These are phyloP conservation scores for Teleopsis dalmanni DNA, from an alignment of 1,140 invertebrate genomes.

Conservation along the genomic window DNA sequence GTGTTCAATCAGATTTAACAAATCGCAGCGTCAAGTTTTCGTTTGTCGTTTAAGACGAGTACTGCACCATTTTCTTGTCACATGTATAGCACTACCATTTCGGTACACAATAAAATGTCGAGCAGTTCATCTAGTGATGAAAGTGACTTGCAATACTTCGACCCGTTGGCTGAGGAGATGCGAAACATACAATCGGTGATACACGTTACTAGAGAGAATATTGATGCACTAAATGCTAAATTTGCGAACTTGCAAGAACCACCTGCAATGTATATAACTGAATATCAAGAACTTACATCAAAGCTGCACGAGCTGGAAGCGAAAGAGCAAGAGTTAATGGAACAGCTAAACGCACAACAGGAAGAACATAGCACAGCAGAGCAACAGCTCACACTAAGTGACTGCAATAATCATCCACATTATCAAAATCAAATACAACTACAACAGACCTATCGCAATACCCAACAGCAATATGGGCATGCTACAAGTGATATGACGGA, in stretches of 20 bases:
- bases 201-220: conserved; percentile 81
- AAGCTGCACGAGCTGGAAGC: conserved; percentile 84
- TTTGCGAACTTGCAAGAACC: conserved; percentile 55
- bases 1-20: too few species aligned
- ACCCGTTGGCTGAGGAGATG: conserved; percentile 59
- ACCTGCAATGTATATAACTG: conserved; percentile 51
- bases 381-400: conserved; percentile 1
- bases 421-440: conserved; percentile 45
- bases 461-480: neutral
- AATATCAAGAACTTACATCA: conserved; percentile 84
- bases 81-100: too few species aligned
- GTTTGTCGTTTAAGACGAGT: too few species aligned
- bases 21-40: too few species aligned
- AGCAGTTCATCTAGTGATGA: conserved; percentile 32
- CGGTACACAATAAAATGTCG: too few species aligned
- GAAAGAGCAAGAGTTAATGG: conserved; percentile 75
- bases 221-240: conserved; percentile 82
- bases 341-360: conserved; percentile 49
- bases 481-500: conserved; percentile 6
- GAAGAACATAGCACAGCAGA: conserved; percentile 11
- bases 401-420: conserved; percentile 12
- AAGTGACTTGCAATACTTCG: conserved; percentile 30
- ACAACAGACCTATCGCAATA: too few species aligned
- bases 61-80: too few species aligned
- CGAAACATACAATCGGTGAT: conserved; percentile 89